A percentile compares a stretch with the other conserved stretches of the same genome.
Conservation (phyloP, 2,797 vertebrate species). For the Notolepis coatsorum region DNA sequence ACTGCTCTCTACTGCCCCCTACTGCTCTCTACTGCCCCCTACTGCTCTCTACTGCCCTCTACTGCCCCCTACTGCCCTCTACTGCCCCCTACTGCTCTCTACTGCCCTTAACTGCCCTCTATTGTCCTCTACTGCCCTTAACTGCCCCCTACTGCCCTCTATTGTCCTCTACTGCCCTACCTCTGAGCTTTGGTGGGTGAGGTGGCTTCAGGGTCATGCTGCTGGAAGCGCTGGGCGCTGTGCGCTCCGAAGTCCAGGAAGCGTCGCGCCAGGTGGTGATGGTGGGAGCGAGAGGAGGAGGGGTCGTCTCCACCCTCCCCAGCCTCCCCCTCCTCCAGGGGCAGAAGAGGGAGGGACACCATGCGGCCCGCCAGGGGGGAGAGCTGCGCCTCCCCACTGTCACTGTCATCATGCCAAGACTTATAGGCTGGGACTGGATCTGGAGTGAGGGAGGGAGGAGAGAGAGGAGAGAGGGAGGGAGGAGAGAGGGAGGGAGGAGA, state of each 20-base stretch:
- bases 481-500: not conserved
- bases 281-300: conserved; percentile 80
- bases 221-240: conserved; percentile 91
- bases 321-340: conserved; percentile 85
- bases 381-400: conserved; percentile 94
- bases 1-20: no score
- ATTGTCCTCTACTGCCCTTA: no score
- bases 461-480: not conserved
- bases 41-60: no score
- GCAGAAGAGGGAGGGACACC: conserved; percentile 87
- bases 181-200: conserved; percentile 92
- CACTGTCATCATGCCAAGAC: conserved; percentile 96
- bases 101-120: no score
- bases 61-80: no score
- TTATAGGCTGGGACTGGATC: conserved; percentile 96
- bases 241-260: conserved; percentile 94
- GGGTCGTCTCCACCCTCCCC: conserved; percentile 60
- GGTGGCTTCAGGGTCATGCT: conserved; percentile 88
- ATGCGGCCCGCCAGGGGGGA: conserved; percentile 95
- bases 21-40: no score
- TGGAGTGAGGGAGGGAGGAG: conserved; percentile 55
- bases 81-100: no score
- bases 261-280: conserved; percentile 86
- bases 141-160: no score
- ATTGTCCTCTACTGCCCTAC: conserved; percentile 78